Conservation (phyloP, 2,113 vertebrate species). For the Plecturocebus donacophilus region DNA sequence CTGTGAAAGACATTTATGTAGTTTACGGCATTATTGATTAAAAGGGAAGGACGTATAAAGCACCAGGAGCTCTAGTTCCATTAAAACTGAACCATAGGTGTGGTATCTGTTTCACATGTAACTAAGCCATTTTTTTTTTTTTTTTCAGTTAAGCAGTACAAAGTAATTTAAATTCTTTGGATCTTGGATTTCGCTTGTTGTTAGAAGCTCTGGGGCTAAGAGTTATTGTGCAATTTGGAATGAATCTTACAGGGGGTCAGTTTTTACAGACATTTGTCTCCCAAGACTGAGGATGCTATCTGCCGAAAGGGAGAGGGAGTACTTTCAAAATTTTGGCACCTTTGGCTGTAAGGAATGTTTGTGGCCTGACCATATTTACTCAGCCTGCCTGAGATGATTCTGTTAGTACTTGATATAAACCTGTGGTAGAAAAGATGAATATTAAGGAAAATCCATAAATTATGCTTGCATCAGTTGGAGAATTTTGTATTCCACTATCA, state of each 20-base stretch:
- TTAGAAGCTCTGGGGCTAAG: background rate
- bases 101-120: background rate
- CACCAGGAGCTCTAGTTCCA: background rate
- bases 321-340: background rate
- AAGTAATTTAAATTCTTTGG: background rate
- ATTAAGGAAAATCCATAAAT: background rate
- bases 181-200: background rate
- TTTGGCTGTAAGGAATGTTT: conserved; percentile 3
- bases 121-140: background rate
- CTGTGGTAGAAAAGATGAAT: background rate
- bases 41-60: background rate
- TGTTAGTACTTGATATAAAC: background rate
- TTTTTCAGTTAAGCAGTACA: background rate
- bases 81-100: background rate
- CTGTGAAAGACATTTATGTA: background rate
- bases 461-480: background rate
- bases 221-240: background rate
- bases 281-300: background rate
- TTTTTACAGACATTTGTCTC: conserved; percentile 8
- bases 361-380: background rate
- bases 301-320: background rate
- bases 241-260: background rate
- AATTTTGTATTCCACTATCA: conserved; percentile 13
- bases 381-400: background rate
- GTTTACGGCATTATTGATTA: background rate